phyloP scores from a whole-genome alignment of 2,113 vertebrate genomes.

The Sporophila hypoxantha region DNA sequence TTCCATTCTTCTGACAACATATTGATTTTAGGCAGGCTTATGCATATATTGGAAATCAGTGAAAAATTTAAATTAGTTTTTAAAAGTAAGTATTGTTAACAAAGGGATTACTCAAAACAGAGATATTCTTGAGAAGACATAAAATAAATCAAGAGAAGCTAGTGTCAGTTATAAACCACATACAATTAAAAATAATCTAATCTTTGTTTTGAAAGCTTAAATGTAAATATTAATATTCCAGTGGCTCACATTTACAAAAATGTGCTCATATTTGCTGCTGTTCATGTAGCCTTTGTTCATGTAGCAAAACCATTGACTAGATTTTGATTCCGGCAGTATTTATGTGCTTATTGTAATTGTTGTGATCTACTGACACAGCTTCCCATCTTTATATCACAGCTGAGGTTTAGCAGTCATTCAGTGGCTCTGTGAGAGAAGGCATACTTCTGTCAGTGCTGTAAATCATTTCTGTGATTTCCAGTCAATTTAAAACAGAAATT shows the following conservation, averaged over 20 bases:
- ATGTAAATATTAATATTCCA: background rate
- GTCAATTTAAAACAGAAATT: background rate
- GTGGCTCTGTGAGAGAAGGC: background rate
- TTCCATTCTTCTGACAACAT: background rate
- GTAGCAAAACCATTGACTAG: background rate
- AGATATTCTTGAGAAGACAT: background rate
- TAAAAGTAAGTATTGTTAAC: background rate
- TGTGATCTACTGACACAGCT: slow-evolving; percentile 2
- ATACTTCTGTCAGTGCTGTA: background rate
- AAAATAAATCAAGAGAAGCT: slow-evolving; percentile 11
- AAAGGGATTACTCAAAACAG: background rate
- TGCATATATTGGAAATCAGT: background rate
- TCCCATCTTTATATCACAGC: background rate
- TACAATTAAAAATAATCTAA: background rate
- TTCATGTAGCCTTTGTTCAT: slow-evolving; percentile 3
- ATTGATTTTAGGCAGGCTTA: background rate
- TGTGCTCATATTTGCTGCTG: background rate
- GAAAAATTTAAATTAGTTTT: background rate
- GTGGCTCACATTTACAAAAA: background rate
- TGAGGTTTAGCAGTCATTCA: background rate
- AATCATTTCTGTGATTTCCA: background rate
- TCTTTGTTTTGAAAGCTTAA: slow-evolving; percentile 25
- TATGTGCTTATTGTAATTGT: slow-evolving; percentile 24
- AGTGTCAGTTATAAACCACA: background rate
- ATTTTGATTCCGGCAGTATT: slow-evolving; percentile 40